Evolutionary conservation across 2,113 vertebrate species (phyloP).

Genomic region (Epinephelus fuscoguttatus): DNA sequence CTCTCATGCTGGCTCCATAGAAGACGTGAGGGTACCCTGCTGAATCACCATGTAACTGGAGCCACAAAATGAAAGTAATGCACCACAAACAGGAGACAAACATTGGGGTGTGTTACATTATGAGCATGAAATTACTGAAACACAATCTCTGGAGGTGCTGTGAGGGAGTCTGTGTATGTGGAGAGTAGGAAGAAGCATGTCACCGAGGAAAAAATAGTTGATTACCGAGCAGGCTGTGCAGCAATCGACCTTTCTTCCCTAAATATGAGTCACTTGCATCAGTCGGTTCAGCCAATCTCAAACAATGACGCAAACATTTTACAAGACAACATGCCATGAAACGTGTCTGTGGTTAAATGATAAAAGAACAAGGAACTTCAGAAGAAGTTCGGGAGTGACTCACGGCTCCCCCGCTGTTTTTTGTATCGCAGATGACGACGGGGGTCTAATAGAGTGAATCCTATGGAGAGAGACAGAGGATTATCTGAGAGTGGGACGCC

Average conservation of each 20-base stretch:
- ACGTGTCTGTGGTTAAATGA: constrained; percentile 39
- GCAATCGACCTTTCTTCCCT: constrained; percentile 23
- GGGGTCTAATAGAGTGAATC: constrained; percentile 61
- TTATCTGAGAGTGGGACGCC: constrained; percentile 40
- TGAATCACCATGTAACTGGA: constrained; percentile 60
- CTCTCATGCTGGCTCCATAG: constrained; percentile 17
- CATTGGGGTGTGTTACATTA: constrained; percentile 39
- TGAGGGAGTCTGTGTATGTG: constrained; percentile 7
- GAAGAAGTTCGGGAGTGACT: constrained; percentile 53
- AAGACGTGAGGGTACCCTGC: constrained; percentile 44
- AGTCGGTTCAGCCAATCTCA: background rate
- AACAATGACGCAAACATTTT: constrained; percentile 51
- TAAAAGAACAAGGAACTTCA: constrained; percentile 44
- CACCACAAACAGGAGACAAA: constrained; percentile 49
- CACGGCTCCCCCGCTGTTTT: constrained; percentile 53
- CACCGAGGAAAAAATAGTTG: background rate
- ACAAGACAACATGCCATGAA: constrained; percentile 30
- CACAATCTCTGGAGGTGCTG: constrained; percentile 21
- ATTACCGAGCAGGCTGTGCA: background rate
- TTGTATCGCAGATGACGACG: constrained; percentile 15
- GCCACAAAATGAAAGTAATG: constrained; percentile 56
- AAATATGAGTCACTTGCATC: constrained; percentile 54
- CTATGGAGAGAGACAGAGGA: constrained; percentile 42
- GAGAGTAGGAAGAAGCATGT: background rate
- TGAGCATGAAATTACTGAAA: constrained; percentile 47